A percentile compares a stretch with the other conserved stretches of the same genome.
phyloP scores from a whole-genome alignment of 2,888 invertebrate genomes.

The Agapostemon virescens region DNA sequence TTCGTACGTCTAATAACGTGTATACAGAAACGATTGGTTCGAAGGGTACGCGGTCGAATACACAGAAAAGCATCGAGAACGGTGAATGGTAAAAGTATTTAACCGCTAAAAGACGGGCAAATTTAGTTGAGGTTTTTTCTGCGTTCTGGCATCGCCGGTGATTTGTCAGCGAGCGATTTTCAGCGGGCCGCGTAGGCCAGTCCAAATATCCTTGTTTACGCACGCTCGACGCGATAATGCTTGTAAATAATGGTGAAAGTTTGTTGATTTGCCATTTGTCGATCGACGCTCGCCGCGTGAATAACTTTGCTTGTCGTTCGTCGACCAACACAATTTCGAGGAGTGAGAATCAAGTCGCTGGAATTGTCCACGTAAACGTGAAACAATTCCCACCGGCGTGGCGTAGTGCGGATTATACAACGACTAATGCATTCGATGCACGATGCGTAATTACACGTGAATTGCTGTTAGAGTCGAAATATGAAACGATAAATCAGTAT shows the following conservation, averaged over 20 bases:
- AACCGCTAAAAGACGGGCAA: conserved; percentile 47
- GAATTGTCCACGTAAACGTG: not conserved
- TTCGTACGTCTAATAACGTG: conserved; percentile 27
- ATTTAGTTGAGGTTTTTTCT: conserved; percentile 53
- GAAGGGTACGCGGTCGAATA: not conserved
- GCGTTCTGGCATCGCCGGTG: conserved; percentile 35
- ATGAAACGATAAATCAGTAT: not conserved
- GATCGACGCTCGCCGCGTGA: conserved; percentile 43
- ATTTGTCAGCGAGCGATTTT: conserved; percentile 53
- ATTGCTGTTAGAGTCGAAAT: not conserved
- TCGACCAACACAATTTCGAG: conserved; percentile 26
- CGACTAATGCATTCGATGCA: not conserved
- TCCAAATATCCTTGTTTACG: conserved; percentile 59
- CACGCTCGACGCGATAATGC: conserved; percentile 57
- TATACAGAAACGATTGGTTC: conserved; percentile 5
- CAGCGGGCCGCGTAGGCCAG: conserved; percentile 27
- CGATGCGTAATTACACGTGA: not conserved
- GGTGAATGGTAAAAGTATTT: conserved; percentile 43
- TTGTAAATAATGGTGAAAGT: conserved; percentile 60
- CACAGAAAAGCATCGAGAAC: conserved; percentile 26
- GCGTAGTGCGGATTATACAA: not conserved
- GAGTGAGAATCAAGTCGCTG: conserved; percentile 6
- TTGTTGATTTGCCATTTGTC: conserved; percentile 59
- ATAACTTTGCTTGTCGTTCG: conserved; percentile 40
- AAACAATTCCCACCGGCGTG: not conserved